Conservation (phyloP, 2,113 vertebrate species). For the Orthonyx spaldingii region DNA sequence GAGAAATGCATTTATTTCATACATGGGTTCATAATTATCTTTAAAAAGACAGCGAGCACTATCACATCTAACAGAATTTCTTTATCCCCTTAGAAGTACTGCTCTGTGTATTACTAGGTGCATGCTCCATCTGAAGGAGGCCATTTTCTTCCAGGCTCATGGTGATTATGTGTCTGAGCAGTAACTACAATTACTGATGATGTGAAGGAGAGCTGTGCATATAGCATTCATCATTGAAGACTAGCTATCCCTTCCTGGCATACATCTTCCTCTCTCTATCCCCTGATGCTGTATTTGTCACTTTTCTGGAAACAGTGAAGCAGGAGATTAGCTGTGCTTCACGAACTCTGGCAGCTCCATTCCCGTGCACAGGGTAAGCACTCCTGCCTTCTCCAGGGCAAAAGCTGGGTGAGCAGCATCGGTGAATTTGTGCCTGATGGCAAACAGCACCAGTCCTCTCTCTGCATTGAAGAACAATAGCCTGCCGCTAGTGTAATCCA, state of each 20-base stretch:
- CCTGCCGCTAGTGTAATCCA: slow-evolving; percentile 81
- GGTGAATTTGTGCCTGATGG: slow-evolving; percentile 78
- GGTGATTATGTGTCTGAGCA: neutral
- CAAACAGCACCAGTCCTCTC: slow-evolving; percentile 82
- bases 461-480: slow-evolving; percentile 88
- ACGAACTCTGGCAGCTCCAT: slow-evolving; percentile 83
- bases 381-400: slow-evolving; percentile 84
- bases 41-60: neutral
- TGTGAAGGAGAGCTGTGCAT: neutral
- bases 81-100: slow-evolving; percentile 1
- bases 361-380: slow-evolving; percentile 78
- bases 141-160: neutral
- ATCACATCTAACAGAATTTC: neutral
- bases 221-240: neutral
- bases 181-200: neutral
- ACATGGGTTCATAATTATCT: neutral
- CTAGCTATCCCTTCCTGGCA: neutral
- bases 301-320: neutral
- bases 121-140: neutral
- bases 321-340: slow-evolving; percentile 75
- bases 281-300: neutral
- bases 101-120: neutral
- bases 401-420: slow-evolving; percentile 81
- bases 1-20: slow-evolving; percentile 48
- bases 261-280: neutral